A percentile compares a stretch with the other conserved stretches of the same genome.
Evolutionary conservation across 2,797 vertebrate genomes (phyloP).

Genomic region (Thalassophryne amazonica): DNA sequence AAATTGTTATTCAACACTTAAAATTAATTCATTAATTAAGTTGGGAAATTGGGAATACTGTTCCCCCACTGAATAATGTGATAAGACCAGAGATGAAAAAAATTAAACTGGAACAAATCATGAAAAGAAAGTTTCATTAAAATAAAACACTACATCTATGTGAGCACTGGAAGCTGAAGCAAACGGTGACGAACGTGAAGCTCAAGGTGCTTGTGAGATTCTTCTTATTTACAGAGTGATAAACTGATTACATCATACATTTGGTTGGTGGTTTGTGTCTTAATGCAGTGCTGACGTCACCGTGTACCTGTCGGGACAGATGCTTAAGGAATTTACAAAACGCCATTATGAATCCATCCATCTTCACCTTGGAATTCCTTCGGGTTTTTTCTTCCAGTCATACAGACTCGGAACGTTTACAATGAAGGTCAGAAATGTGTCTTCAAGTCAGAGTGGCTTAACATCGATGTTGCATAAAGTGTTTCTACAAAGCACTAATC

Average conservation of each 20-base stretch:
- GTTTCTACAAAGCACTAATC: slow-evolving; percentile 25
- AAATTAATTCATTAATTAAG: too few relatives aligned
- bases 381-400: slow-evolving; percentile 71
- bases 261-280: slow-evolving; percentile 43
- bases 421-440: slow-evolving; percentile 45
- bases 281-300: slow-evolving; percentile 52
- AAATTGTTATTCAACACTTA: too few relatives aligned
- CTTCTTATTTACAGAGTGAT: slow-evolving; percentile 72
- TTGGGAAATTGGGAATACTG: too few relatives aligned
- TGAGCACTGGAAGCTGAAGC: slow-evolving; percentile 59
- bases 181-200: slow-evolving; percentile 72
- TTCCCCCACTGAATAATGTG: slow-evolving; percentile 18
- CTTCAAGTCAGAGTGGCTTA: slow-evolving; percentile 68
- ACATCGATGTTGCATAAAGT: slow-evolving; percentile 52
- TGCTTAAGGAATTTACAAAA: slow-evolving; percentile 72
- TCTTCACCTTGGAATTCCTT: slow-evolving; percentile 44
- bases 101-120: too few relatives aligned
- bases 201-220: slow-evolving; percentile 73
- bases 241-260: slow-evolving; percentile 43
- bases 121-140: slow-evolving; percentile 46
- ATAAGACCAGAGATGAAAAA: slow-evolving; percentile 54
- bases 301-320: slow-evolving; percentile 47
- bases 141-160: slow-evolving; percentile 50
- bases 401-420: slow-evolving; percentile 49
- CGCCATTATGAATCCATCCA: slow-evolving; percentile 39